These are phyloP conservation scores for Pardosa pseudoannulata DNA, from an alignment of 2,888 invertebrate species.

Conservation along the genomic window DNA sequence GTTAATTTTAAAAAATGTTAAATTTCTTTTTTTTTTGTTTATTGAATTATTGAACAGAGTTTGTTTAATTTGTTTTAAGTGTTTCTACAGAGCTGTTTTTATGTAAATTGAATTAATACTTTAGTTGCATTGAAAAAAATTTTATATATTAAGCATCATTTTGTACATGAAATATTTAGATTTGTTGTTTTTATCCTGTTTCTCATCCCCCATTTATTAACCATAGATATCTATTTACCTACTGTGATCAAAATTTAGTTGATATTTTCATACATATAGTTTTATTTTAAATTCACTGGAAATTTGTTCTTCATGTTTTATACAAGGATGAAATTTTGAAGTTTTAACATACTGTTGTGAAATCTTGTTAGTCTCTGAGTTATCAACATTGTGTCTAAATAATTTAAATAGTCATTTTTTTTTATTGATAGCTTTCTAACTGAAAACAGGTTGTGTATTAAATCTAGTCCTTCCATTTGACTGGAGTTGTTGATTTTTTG, in stretches of 20 bases:
- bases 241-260: slow-evolving; percentile 4
- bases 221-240: background rate
- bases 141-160: background rate
- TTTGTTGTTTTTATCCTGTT: background rate
- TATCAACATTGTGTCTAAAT: background rate
- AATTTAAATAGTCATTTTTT: background rate
- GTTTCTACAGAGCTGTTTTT: too few relatives aligned
- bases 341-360: background rate
- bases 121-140: background rate
- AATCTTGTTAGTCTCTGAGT: background rate
- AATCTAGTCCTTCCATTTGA: slow-evolving; percentile 12
- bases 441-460: slow-evolving; percentile 15
- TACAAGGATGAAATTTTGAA: background rate
- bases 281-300: background rate
- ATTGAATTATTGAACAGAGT: too few relatives aligned
- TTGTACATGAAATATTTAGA: background rate
- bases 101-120: too few relatives aligned
- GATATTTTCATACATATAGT: background rate
- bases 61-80: too few relatives aligned
- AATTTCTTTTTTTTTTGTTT: too few relatives aligned
- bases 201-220: background rate
- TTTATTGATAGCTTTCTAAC: slow-evolving; percentile 4
- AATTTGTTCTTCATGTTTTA: background rate
- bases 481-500: background rate
- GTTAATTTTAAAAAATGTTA: too few relatives aligned